Evolutionary conservation across 2,888 invertebrate species (phyloP), one percentile per base, ranked within the genome.

Genomic region (Laothoe populi): DNA sequence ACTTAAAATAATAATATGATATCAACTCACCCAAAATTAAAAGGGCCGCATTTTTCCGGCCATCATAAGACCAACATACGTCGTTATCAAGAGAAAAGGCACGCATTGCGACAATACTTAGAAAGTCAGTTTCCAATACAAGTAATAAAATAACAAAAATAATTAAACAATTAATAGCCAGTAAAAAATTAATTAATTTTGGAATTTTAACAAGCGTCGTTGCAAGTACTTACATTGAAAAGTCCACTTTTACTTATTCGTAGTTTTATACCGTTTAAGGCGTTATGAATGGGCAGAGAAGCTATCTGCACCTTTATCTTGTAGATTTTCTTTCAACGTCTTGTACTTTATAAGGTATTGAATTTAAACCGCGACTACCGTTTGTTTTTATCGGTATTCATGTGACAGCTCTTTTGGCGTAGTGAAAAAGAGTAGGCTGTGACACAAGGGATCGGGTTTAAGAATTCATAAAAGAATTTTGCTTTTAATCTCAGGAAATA

Each of bases 121-220:
- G 53, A 53, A 53, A 53, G 53, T 53, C 35, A 53, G 35, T 53
- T 4, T 10, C 13, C 48, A 24, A 48, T 13, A 35, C 4, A 10
- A 31, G 35, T 19, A 53, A 53, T 53, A 21, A 53, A 53, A 35
- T 19, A 19, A 19, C 19, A 49, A 31, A 16, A 19, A 26, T 26
- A 49, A 53, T 53, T 19, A 53, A 16, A 53, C 21, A 53, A 53
- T 53, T 35, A 53, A 53, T 35, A 11, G 21, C 35, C 53, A 53
- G 35, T 53, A 53, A 53, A 53, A 53, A 31, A 48, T 26, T 48
- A 53, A 53, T 53, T 53, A 53, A 21, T 35, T 53, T 53, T 11
- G 53, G 19, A 53, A 35, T 53, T 53, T 35, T 35, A 53, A 35
- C 31, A 31, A 53, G 53, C 31, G 11, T 35, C 31, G 53, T 53